A percentile compares a stretch with the other conserved stretches of the same genome.
These are phyloP conservation scores for Ochlodes sylvanus DNA, from an alignment of 2,888 invertebrate species.

Conservation along the genomic window DNA sequence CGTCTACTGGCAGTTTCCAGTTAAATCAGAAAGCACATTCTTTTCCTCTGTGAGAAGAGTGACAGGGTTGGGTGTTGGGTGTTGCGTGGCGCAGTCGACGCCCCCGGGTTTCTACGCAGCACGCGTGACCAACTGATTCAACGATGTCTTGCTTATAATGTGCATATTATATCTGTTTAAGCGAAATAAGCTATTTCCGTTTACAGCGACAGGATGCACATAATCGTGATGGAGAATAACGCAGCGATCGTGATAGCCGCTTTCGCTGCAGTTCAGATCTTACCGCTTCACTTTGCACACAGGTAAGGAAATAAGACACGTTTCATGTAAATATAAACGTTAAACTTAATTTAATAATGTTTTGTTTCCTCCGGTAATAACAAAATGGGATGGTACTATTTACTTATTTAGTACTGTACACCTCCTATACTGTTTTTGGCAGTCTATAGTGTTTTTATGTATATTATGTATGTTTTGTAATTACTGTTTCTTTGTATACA, in stretches of 20 bases:
- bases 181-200: slow-evolving; percentile 42
- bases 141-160: slow-evolving; percentile 19
- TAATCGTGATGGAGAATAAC: slow-evolving; percentile 38
- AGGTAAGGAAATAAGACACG: background rate
- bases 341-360: too few species aligned
- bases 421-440: too few species aligned
- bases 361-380: too few species aligned
- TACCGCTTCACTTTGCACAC: background rate
- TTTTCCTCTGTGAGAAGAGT: slow-evolving; percentile 72
- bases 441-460: too few species aligned
- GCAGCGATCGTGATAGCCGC: slow-evolving; percentile 4
- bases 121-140: slow-evolving; percentile 68
- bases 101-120: slow-evolving; percentile 71
- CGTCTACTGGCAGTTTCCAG: too few species aligned
- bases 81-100: slow-evolving; percentile 73
- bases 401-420: too few species aligned
- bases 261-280: background rate
- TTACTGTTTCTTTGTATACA: too few species aligned
- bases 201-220: slow-evolving; percentile 43
- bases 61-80: slow-evolving; percentile 51
- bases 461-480: too few species aligned
- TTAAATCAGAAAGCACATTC: slow-evolving; percentile 65
- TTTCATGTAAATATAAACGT: background rate
- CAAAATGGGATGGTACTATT: too few species aligned
- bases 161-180: slow-evolving; percentile 11